Evolutionary conservation across 1,140 invertebrate genomes (phyloP).

Genomic region (Aphelenchoides besseyi): DNA sequence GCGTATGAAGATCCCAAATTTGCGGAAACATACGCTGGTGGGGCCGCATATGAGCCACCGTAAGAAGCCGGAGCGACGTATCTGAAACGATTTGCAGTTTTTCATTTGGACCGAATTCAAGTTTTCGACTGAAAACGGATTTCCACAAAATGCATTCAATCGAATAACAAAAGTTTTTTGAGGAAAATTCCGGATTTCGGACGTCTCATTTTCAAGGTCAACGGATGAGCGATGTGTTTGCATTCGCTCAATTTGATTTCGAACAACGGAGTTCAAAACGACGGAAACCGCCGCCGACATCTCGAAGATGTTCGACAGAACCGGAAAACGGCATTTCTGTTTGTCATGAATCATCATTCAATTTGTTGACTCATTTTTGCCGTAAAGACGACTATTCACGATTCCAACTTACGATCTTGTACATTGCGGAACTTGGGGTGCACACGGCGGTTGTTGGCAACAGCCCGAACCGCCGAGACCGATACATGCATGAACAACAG

Average conservation of each 20-base stretch:
- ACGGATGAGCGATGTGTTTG: too few species aligned
- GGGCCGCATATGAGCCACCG: neutral
- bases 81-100: neutral
- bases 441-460: neutral
- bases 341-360: neutral
- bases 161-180: neutral
- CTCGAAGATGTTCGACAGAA: neutral
- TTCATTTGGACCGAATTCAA: neutral
- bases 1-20: conserved; percentile 15
- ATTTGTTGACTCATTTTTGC: neutral
- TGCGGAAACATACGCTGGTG: conserved; percentile 5
- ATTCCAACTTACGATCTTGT: neutral
- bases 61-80: neutral
- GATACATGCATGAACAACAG: neutral
- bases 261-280: too few species aligned
- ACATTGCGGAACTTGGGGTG: neutral
- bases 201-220: too few species aligned
- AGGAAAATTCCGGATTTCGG: neutral
- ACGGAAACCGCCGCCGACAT: neutral
- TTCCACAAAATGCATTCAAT: neutral
- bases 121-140: neutral
- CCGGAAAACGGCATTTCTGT: neutral
- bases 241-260: too few species aligned
- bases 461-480: conserved; percentile 6
- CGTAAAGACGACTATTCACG: neutral